Percentiles rank a stretch among this genome's conserved stretches.
These are phyloP conservation scores for Lasioglossum vierecki DNA, from an alignment of 2,888 invertebrate genomes.

Conservation along the genomic window DNA sequence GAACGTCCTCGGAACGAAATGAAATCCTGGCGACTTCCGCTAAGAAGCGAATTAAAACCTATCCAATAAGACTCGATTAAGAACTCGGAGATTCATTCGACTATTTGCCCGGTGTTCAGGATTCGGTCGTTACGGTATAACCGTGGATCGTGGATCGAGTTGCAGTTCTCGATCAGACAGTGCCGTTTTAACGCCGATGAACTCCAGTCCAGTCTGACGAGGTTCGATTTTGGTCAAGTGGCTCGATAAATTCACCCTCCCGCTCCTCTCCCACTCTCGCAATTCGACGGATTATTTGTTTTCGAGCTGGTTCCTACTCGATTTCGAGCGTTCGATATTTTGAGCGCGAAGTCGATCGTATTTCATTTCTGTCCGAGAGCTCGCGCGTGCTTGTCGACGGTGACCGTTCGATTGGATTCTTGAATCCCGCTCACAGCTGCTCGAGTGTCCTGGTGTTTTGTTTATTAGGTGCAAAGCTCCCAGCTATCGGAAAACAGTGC, in stretches of 20 bases:
- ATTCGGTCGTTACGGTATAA: not conserved
- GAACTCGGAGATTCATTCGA: slow-evolving; percentile 37
- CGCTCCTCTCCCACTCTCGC: not conserved
- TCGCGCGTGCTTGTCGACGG: slow-evolving; percentile 11
- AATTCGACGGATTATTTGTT: slow-evolving; percentile 45
- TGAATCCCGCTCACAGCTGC: slow-evolving; percentile 37
- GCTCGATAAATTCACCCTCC: slow-evolving; percentile 35
- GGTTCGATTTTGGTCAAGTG: slow-evolving; percentile 40
- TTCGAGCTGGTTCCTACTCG: slow-evolving; percentile 13
- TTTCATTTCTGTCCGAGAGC: slow-evolving; percentile 41
- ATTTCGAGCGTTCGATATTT: slow-evolving; percentile 40
- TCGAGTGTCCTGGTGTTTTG: slow-evolving; percentile 1
- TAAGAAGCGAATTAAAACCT: slow-evolving; percentile 41
- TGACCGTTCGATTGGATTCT: slow-evolving; percentile 55
- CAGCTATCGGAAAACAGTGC: not conserved
- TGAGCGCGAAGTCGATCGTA: slow-evolving; percentile 39
- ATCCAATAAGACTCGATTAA: slow-evolving; percentile 51
- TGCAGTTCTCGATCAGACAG: not conserved
- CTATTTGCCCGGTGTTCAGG: slow-evolving; percentile 19
- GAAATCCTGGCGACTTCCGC: slow-evolving; percentile 32
- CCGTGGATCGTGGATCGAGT: not conserved
- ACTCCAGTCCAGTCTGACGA: slow-evolving; percentile 14
- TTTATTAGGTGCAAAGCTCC: slow-evolving; percentile 1
- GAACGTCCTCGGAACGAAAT: slow-evolving; percentile 4
- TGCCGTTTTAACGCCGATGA: slow-evolving; percentile 27